Evolutionary conservation across 1,140 invertebrate genomes (phyloP).

Genomic region (Drosophila gunungcola): DNA sequence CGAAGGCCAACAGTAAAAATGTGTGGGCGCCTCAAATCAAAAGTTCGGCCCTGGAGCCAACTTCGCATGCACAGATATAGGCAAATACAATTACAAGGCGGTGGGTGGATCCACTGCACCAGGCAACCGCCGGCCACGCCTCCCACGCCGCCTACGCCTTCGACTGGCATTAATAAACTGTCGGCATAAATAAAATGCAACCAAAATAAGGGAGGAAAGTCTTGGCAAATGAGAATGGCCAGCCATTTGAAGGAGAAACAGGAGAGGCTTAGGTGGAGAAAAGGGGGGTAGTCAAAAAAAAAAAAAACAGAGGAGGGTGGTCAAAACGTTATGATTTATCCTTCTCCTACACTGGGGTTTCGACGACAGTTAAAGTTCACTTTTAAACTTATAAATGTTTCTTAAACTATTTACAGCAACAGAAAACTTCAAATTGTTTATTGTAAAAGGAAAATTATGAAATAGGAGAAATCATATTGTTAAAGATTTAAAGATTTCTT

Average conservation of each 20-base stretch:
- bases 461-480: no score
- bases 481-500: no score
- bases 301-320: neutral
- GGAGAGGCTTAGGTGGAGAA: slow-evolving; percentile 20
- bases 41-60: slow-evolving; percentile 45
- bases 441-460: no score
- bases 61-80: slow-evolving; percentile 44
- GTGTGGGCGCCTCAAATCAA: slow-evolving; percentile 51
- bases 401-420: no score
- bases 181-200: slow-evolving; percentile 80
- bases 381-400: no score
- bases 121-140: slow-evolving; percentile 23
- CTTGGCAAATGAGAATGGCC: slow-evolving; percentile 49
- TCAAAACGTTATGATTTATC: slow-evolving; percentile 75
- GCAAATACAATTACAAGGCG: slow-evolving; percentile 78
- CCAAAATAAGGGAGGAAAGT: slow-evolving; percentile 32
- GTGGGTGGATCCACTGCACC: slow-evolving; percentile 1
- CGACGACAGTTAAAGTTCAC: neutral
- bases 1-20: slow-evolving; percentile 30
- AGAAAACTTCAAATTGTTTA: no score
- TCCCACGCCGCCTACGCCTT: slow-evolving; percentile 16
- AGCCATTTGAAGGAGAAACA: slow-evolving; percentile 1
- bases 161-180: slow-evolving; percentile 77
- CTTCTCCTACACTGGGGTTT: slow-evolving; percentile 8
- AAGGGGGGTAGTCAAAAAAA: neutral